Evolutionary conservation across 2,113 vertebrate species (phyloP).

Genomic region (Cynocephalus volans): DNA sequence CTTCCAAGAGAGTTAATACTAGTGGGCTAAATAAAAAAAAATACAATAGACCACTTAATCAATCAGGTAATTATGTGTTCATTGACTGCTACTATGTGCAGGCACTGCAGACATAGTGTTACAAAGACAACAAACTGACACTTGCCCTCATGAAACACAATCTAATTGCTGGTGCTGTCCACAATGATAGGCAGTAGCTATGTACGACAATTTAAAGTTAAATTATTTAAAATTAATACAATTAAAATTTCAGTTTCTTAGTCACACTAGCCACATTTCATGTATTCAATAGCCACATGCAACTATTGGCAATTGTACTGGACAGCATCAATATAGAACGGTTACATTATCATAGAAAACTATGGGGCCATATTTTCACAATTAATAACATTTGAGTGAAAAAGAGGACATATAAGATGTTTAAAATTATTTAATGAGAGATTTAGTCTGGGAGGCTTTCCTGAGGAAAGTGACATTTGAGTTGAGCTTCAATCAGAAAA

Average conservation of each 20-base stretch:
- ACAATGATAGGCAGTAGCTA: background rate
- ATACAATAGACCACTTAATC: background rate
- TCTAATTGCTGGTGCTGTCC: background rate
- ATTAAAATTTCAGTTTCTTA: conserved; percentile 34
- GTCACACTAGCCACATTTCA: conserved; percentile 1
- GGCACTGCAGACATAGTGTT: background rate
- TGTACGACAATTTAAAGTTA: background rate
- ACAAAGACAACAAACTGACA: background rate
- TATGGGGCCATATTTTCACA: background rate
- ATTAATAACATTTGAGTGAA: background rate
- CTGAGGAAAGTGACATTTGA: conserved; percentile 15
- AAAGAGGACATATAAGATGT: background rate
- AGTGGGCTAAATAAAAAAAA: conserved; percentile 23
- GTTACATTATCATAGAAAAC: conserved; percentile 19
- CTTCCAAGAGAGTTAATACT: background rate
- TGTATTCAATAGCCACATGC: background rate
- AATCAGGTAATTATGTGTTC: background rate
- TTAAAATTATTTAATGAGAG: background rate
- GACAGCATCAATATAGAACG: background rate
- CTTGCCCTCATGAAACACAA: background rate
- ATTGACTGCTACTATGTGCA: background rate
- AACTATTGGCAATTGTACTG: background rate
- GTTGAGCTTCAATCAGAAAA: background rate
- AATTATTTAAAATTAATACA: conserved; percentile 59
- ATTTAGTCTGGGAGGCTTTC: background rate